These are phyloP conservation scores for Psittacus erithacus DNA, from an alignment of 2,113 vertebrate species.

Conservation along the genomic window DNA sequence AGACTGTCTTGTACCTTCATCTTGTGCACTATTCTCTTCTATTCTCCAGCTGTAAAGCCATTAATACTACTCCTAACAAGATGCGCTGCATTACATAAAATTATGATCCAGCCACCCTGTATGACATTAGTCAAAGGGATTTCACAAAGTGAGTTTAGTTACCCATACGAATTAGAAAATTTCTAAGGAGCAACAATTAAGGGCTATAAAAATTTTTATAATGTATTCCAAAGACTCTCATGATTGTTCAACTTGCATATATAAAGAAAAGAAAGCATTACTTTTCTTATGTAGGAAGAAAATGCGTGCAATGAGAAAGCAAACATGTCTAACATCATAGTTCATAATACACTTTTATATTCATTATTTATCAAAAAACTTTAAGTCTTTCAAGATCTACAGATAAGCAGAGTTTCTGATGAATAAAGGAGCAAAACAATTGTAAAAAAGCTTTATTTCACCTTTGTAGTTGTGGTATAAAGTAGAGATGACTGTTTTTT, in stretches of 20 bases:
- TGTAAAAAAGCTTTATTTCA: neutral
- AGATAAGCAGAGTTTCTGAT: neutral
- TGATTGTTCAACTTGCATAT: neutral
- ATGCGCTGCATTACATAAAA: neutral
- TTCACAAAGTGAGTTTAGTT: neutral
- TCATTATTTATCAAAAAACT: neutral
- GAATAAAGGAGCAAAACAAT: neutral
- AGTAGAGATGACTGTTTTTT: neutral
- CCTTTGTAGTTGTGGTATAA: neutral
- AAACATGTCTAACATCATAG: neutral
- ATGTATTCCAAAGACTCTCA: neutral
- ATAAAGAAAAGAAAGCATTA: neutral
- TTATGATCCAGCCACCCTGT: accelerated
- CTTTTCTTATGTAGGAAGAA: neutral
- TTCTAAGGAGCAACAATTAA: neutral
- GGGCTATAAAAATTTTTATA: neutral
- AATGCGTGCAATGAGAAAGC: neutral
- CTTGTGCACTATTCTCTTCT: neutral
- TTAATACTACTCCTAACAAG: neutral
- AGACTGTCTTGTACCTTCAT: neutral
- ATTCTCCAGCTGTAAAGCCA: neutral
- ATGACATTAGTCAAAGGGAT: neutral
- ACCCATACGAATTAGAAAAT: neutral
- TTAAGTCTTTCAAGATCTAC: neutral
- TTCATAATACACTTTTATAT: neutral